A percentile compares a stretch with the other conserved stretches of the same genome.
These are phyloP conservation scores for Melipona bicolor DNA, from an alignment of 2,888 invertebrate genomes.

Conservation along the genomic window DNA sequence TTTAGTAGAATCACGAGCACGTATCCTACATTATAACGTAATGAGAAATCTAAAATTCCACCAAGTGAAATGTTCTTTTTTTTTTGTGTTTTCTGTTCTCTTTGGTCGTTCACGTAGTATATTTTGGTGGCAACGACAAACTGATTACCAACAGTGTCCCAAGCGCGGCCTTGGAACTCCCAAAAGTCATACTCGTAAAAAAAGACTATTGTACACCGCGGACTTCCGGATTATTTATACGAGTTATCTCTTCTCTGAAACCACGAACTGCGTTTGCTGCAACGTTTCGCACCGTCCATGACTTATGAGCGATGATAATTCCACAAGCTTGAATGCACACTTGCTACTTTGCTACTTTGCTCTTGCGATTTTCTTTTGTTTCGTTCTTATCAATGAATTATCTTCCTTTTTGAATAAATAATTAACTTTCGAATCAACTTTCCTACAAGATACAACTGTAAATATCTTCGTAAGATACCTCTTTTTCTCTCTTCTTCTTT, in stretches of 20 bases:
- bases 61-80: constrained; percentile 20
- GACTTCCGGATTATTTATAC: constrained; percentile 74
- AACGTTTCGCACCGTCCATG: constrained; percentile 61
- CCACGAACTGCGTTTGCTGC: constrained; percentile 58
- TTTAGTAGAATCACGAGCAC: too few relatives aligned
- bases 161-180: constrained; percentile 72
- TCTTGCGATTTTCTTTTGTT: constrained; percentile 15
- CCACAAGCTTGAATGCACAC: constrained; percentile 58
- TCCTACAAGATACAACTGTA: neutral
- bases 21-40: constrained; percentile 3
- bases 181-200: constrained; percentile 74
- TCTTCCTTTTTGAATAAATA: constrained; percentile 14
- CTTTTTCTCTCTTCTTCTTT: neutral
- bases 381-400: constrained; percentile 61
- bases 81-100: neutral
- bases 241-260: constrained; percentile 73
- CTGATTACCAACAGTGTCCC: constrained; percentile 72
- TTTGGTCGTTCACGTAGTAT: constrained; percentile 37
- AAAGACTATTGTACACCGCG: constrained; percentile 72
- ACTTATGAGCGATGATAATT: constrained; percentile 74
- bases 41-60: constrained; percentile 44
- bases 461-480: neutral
- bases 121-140: constrained; percentile 69
- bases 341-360: constrained; percentile 7
- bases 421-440: neutral